phyloP scores from a whole-genome alignment of 2,888 invertebrate species.

The Ectemnius cavifrons region DNA sequence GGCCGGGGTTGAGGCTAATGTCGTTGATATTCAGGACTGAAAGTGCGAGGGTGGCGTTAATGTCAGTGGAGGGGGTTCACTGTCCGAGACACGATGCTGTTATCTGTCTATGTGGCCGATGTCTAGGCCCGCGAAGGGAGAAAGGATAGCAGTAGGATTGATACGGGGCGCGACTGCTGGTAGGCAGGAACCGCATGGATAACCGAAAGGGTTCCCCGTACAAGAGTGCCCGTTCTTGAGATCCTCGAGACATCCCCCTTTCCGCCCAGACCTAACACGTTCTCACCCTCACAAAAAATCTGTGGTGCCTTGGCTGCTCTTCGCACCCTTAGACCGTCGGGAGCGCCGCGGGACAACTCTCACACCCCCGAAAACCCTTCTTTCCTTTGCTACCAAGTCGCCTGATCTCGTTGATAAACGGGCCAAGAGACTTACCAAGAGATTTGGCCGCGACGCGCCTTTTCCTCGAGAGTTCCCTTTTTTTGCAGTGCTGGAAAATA shows the following conservation, averaged over 20 bases:
- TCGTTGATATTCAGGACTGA: slow-evolving; percentile 71
- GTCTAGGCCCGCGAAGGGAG: slow-evolving; percentile 52
- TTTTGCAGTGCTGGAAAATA: slow-evolving; percentile 5
- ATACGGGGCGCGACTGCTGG: slow-evolving; percentile 9
- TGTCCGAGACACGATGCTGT: slow-evolving; percentile 61
- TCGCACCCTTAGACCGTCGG: slow-evolving; percentile 11
- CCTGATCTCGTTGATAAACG: slow-evolving; percentile 53
- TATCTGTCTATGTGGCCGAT: slow-evolving; percentile 61
- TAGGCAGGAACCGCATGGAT: slow-evolving; percentile 38
- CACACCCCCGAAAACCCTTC: background rate
- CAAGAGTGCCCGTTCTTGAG: slow-evolving; percentile 24
- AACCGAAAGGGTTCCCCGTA: slow-evolving; percentile 52
- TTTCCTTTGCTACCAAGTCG: slow-evolving; percentile 14
- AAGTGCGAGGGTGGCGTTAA: slow-evolving; percentile 70
- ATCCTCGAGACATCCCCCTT: slow-evolving; percentile 28
- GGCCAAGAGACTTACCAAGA: slow-evolving; percentile 27
- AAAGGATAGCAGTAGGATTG: slow-evolving; percentile 30
- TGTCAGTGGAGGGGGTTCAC: slow-evolving; percentile 62
- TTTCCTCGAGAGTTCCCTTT: slow-evolving; percentile 29
- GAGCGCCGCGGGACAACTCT: slow-evolving; percentile 9
- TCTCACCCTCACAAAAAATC: slow-evolving; percentile 23
- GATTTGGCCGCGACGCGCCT: slow-evolving; percentile 32
- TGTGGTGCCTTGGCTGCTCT: slow-evolving; percentile 8
- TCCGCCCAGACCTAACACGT: slow-evolving; percentile 17
- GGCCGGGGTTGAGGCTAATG: slow-evolving; percentile 60